Percentiles rank a stretch among this genome's conserved stretches.
Evolutionary conservation across 2,888 invertebrate species (phyloP).

Genomic region (Cheilosia urbana): DNA sequence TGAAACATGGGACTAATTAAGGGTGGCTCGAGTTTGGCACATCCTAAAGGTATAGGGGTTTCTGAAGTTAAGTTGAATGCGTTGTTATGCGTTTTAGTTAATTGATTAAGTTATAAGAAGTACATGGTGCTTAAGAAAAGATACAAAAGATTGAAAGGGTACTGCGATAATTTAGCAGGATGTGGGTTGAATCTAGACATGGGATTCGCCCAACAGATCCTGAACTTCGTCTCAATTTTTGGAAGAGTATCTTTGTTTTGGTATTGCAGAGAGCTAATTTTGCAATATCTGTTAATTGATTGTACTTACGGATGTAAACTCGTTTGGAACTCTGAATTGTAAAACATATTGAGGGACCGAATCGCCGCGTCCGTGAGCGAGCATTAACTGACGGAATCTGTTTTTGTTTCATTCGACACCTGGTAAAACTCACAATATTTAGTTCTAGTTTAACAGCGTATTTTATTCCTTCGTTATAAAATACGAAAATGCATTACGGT

Average conservation of each 20-base stretch:
- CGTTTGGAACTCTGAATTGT: too few species aligned
- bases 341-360: too few species aligned
- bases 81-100: constrained; percentile 66
- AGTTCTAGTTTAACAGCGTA: neutral
- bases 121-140: constrained; percentile 13
- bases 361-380: too few species aligned
- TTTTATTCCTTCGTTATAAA: constrained; percentile 8
- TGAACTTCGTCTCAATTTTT: neutral
- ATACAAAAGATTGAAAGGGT: constrained; percentile 39
- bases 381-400: too few species aligned
- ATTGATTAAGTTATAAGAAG: constrained; percentile 63
- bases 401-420: too few species aligned
- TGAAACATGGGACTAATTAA: constrained; percentile 69
- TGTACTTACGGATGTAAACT: too few species aligned
- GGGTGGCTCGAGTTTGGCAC: constrained; percentile 34
- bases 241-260: neutral
- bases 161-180: constrained; percentile 11
- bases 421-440: neutral
- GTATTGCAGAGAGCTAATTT: too few species aligned
- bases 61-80: constrained; percentile 51
- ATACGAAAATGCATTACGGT: neutral
- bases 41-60: constrained; percentile 1
- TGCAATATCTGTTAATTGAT: too few species aligned
- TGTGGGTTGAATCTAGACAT: neutral
- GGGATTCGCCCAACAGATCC: neutral